Evolutionary conservation across 2,888 invertebrate genomes (phyloP), one percentile per base, ranked within the genome.

Genomic region (Ischnus inquisitorius): DNA sequence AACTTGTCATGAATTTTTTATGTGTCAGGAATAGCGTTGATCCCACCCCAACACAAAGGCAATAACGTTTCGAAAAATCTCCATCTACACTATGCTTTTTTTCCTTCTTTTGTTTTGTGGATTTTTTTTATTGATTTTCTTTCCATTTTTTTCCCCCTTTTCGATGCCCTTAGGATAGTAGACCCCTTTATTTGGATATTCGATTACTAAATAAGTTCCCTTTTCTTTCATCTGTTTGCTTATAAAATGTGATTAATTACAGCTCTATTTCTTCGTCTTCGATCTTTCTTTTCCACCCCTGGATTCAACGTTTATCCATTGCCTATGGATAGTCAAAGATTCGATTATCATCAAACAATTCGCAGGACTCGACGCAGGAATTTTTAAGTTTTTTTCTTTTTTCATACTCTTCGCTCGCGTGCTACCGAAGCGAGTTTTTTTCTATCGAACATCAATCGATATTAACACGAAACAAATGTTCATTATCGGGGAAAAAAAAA

Each of bases 1-100:
- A 84, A 85, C 82, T 87, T 85, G 87, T 83, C 85, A 85, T 85
- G 83, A 85, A 81, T 78, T 71, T 76, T 14, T 81, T 34, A 22
- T 57, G 81, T 79, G 48, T 81, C 57, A 78, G 65, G 78, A 84
- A 84, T 80, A 80, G 62, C 80, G 57, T 77, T 79, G 78, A 84
- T 41, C 43, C 46, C 12, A 14, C 12, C 14, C 64, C 84, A 75
- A 78, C 81, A 79, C 78, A 78, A 78, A 81, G 78, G 84, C 78
- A 75, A 75, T 84, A 79, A 74, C 57, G 51, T 76, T 78, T 54
- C 57, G 57, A 62, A 67, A 79, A 75, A 64, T 71, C 34, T 75
- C 79, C 62, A 62, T 79, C 72, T 77, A 39, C 43, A 54, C 10
- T 62, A 64, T 68, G 46, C 22, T 64, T 69, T 75, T 54, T 71